Evolutionary conservation across 2,888 invertebrate genomes (phyloP).

Genomic region (Lacanobia wlatinum): DNA sequence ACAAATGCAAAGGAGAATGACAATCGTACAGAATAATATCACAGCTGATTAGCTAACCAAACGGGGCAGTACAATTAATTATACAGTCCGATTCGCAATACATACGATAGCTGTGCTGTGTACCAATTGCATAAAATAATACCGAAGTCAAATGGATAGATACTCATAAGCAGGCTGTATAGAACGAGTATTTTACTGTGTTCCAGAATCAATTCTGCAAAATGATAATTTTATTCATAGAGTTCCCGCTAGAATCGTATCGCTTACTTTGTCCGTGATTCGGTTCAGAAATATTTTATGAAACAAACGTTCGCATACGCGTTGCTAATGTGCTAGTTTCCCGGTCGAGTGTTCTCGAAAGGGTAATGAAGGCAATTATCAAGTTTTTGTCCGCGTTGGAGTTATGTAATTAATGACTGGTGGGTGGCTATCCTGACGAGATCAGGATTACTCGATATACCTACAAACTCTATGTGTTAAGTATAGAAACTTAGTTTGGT

Average conservation of each 20-base stretch:
- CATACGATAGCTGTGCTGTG: slow-evolving; percentile 57
- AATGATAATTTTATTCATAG: slow-evolving; percentile 91
- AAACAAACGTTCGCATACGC: slow-evolving; percentile 75
- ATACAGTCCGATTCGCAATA: slow-evolving; percentile 61
- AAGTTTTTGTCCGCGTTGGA: slow-evolving; percentile 64
- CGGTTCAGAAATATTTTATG: slow-evolving; percentile 87
- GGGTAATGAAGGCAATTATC: slow-evolving; percentile 69
- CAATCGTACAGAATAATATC: slow-evolving; percentile 44
- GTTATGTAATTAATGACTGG: slow-evolving; percentile 62
- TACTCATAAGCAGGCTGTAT: slow-evolving; percentile 83
- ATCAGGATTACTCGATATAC: slow-evolving; percentile 22
- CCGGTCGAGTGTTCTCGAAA: slow-evolving; percentile 62
- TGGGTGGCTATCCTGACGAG: slow-evolving; percentile 49
- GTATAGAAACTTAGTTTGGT: slow-evolving; percentile 12
- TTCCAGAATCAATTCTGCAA: slow-evolving; percentile 89
- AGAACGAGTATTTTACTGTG: slow-evolving; percentile 85
- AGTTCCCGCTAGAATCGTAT: slow-evolving; percentile 89
- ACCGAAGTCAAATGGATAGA: slow-evolving; percentile 67
- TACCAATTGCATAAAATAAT: slow-evolving; percentile 71
- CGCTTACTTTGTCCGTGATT: slow-evolving; percentile 89
- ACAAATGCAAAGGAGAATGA: slow-evolving; percentile 25
- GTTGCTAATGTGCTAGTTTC: slow-evolving; percentile 70
- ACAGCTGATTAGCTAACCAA: slow-evolving; percentile 55
- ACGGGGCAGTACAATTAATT: slow-evolving; percentile 48
- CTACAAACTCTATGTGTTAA: background rate